Evolutionary conservation across 2,797 vertebrate genomes (phyloP).

Genomic region (Lacerta viridis): DNA sequence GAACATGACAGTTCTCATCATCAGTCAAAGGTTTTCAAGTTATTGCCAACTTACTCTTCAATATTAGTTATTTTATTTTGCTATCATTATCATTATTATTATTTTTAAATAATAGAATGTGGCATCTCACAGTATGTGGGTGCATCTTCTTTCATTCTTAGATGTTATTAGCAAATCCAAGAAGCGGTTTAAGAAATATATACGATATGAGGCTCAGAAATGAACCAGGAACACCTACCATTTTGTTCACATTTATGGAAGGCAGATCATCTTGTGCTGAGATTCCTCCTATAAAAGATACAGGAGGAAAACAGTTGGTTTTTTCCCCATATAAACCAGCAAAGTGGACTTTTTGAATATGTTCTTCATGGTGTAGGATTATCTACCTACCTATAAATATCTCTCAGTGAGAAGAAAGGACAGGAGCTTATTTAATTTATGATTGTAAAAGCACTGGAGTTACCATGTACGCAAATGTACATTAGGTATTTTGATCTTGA

Average conservation of each 20-base stretch:
- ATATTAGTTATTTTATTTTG: constrained; percentile 57
- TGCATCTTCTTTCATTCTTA: constrained; percentile 76
- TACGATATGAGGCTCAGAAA: constrained; percentile 72
- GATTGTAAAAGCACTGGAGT: constrained; percentile 82
- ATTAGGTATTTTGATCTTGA: constrained; percentile 79
- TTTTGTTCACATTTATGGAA: constrained; percentile 72
- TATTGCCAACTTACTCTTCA: constrained; percentile 81
- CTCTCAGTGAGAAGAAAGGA: constrained; percentile 78
- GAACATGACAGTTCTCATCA: constrained; percentile 45
- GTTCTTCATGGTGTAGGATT: constrained; percentile 74
- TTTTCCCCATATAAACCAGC: constrained; percentile 77
- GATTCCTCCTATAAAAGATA: constrained; percentile 71
- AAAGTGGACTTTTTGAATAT: constrained; percentile 81
- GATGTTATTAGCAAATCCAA: constrained; percentile 77
- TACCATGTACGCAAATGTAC: constrained; percentile 82
- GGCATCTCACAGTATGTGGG: constrained; percentile 61
- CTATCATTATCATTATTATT: constrained; percentile 56
- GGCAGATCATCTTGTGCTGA: constrained; percentile 77
- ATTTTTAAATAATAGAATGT: constrained; percentile 48
- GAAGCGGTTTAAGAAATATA: constrained; percentile 76
- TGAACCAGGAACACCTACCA: constrained; percentile 73
- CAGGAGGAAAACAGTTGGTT: constrained; percentile 66
- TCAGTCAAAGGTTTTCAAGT: constrained; percentile 73
- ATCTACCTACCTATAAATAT: constrained; percentile 77
- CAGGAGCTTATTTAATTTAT: constrained; percentile 83